Base-by-base conservation (phyloP, 2,888 invertebrate species). In the Emmelina monodactyla region DNA sequence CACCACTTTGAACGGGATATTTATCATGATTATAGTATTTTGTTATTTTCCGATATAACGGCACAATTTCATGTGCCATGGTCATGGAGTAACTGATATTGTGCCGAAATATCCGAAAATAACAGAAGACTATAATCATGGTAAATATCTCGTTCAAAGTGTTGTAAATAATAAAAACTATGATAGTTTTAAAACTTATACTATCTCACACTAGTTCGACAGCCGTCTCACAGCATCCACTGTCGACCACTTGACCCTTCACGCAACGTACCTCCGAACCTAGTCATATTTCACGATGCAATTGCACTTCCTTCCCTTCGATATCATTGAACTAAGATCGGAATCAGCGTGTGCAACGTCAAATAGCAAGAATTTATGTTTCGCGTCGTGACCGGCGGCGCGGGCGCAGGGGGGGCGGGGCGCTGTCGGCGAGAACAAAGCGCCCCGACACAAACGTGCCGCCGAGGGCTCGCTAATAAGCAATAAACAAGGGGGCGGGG, bases 401-500 rank as follows among this genome's bases (percentile, higher is more conserved):
- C 53, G 45, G 39, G 37, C 37, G 39, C 45, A 45, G 40, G 44
- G 48, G 45, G 52, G 44, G 44, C 42, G 47, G 51, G 50, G 43
- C 47, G 49, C 51, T 50, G 65, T 53, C 76, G 78, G 78, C 66
- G 64, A 76, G 75, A 73, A 78, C 76, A 79, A 78, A 76, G 78
- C 63, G 60, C 58, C 55, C 54, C 63, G 62, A 65, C 68, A 72
- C 76, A 78, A 78, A 75, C 65, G 71, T 55, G 70, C 78, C 78
- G 78, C 76, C 66, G 63, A 62, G 53, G 57, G 62, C 61, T 53
- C 65, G 73, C 76, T 79, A 79, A 78, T 79, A 78, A 79, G 79
- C 78, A 78, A 79, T 79, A 79, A 79, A 79, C 79, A 79, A 78
- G 79, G 73, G 78, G 79, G 79, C 72, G 78, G 75, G 57, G 64